Base-by-base conservation (phyloP, 2,888 invertebrate genomes). In the Eupithecia vulgata region DNA sequence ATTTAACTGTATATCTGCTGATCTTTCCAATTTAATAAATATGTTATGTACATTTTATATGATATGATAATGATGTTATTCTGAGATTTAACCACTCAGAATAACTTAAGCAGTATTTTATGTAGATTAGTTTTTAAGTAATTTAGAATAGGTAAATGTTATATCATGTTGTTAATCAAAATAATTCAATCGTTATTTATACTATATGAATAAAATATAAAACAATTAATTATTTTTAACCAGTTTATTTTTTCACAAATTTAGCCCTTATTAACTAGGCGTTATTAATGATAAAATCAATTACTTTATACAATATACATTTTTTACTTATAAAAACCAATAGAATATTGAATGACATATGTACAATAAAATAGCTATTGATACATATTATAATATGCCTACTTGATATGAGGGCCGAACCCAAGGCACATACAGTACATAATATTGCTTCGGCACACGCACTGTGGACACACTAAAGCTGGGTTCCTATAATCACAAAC, bases 251-350 rank as follows among this genome's bases (percentile, higher is more conserved):
- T 86, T 92, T 90, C 91, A 91, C 90, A 93, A 93, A 94, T 93
- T 91, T 93, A 94, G 93, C 93, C 90, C 93, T 93, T 94, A 94
- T 84, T 85, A 91, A 85, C 91, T 94, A 94, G 89, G 91, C 92
- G 93, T 94, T 94, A 93, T 94, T 91, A 93, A 94, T 91, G 90
- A 94, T 93, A 93, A 93, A 91, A 92, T 92, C 94, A 93, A 91
- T 91, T 80, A 93, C 91, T 94, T 93, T 95, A 92, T 95, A 95
- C 94, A 94, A 95, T 95, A 94, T 94, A 95, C 94, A 94, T 94
- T 91, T 65, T n/a, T 92, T 91, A 90, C 91, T 94, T 91, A 93
- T 91, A 93, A 91, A 91, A 79, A 76, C 93, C 92, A 93, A 94
- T 94, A 94, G 92, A 94, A 94, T 94, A 95, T 93, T 91, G 83